Evolutionary conservation across 2,797 vertebrate genomes (phyloP).

Genomic region (Arnoldichthys spilopterus): DNA sequence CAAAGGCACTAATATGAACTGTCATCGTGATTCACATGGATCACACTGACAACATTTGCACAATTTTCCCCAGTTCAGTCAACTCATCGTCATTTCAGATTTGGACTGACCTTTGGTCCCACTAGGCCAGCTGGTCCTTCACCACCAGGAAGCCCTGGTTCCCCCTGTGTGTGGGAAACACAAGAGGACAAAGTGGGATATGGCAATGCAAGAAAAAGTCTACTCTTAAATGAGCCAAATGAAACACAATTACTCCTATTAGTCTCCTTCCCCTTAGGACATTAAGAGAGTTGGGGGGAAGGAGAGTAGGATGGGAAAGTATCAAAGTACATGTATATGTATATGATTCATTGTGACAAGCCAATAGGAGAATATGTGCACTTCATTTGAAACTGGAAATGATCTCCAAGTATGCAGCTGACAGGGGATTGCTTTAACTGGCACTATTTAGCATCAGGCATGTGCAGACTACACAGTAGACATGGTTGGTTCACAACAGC

Average conservation of each 20-base stretch:
- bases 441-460: neutral
- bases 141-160: constrained; percentile 68
- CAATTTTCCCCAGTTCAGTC: neutral
- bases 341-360: neutral
- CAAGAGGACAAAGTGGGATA: constrained; percentile 39
- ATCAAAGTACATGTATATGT: neutral
- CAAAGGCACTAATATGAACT: constrained; percentile 21
- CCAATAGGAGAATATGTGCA: neutral
- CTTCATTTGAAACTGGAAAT: neutral
- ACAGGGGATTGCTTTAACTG: neutral
- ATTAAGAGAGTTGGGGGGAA: constrained; percentile 17
- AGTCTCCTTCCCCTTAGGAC: constrained; percentile 31
- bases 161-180: constrained; percentile 69
- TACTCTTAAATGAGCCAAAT: constrained; percentile 49
- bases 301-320: neutral
- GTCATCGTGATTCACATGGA: constrained; percentile 1
- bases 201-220: constrained; percentile 28
- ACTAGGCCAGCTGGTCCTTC: constrained; percentile 62
- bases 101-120: constrained; percentile 75
- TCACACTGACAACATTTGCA: neutral
- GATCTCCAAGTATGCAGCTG: neutral
- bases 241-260: constrained; percentile 56
- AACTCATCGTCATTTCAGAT: neutral
- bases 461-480: neutral
- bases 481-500: neutral